A percentile compares a stretch with the other conserved stretches of the same genome.
These are phyloP conservation scores for Rutilus rutilus DNA, from an alignment of 2,113 vertebrate genomes.

Conservation along the genomic window DNA sequence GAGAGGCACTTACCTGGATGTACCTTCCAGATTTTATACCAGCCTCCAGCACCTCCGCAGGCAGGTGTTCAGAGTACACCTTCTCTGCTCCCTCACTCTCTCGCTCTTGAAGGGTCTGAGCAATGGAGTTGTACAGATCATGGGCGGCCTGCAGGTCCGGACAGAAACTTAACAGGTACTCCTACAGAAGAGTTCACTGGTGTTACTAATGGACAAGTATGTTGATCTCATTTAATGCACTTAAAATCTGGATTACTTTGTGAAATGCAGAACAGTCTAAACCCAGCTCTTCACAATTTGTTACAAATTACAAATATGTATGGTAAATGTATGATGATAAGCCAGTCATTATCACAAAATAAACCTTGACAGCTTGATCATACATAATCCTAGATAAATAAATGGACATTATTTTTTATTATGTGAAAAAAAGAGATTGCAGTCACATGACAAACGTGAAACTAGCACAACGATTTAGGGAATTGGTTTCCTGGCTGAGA, in stretches of 20 bases:
- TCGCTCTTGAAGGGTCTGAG: constrained; percentile 81
- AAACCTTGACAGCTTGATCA: not conserved
- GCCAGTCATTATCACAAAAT: not conserved
- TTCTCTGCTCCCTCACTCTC: constrained; percentile 84
- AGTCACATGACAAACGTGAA: not conserved
- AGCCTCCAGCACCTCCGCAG: constrained; percentile 85
- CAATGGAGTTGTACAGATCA: constrained; percentile 85
- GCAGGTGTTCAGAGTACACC: constrained; percentile 87
- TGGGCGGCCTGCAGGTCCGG: constrained; percentile 83
- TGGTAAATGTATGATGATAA: not conserved
- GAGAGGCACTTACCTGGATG: constrained; percentile 73
- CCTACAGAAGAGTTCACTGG: constrained; percentile 70
- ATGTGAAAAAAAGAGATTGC: not conserved
- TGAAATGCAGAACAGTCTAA: not conserved
- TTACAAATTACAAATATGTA: not conserved
- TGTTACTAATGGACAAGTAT: constrained; percentile 2
- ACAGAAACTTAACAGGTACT: constrained; percentile 92
- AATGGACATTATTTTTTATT: not conserved
- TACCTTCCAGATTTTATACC: constrained; percentile 94
- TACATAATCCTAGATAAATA: not conserved
- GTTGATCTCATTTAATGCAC: not conserved
- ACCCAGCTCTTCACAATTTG: not conserved
- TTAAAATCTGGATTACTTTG: not conserved
- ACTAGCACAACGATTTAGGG: not conserved
- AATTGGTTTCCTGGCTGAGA: not conserved